Evolutionary conservation across 2,113 vertebrate genomes (phyloP).

Genomic region (Phyllopteryx taeniolatus): DNA sequence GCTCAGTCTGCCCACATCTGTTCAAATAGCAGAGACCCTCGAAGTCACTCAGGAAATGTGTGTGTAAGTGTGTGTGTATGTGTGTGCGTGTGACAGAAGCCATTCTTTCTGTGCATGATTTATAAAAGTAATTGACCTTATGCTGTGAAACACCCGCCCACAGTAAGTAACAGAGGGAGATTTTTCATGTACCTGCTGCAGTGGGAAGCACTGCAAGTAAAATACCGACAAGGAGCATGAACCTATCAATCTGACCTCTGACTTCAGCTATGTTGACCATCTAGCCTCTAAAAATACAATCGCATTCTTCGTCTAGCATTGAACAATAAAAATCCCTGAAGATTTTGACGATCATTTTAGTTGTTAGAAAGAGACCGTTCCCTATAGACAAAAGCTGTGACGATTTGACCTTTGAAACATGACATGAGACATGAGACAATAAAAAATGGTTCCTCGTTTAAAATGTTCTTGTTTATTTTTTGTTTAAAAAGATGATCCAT

Average conservation of each 20-base stretch:
- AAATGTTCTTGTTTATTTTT: too few relatives aligned
- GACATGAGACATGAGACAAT: too few relatives aligned
- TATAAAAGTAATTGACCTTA: constrained; percentile 53
- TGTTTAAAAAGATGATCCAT: too few relatives aligned
- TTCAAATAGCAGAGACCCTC: constrained; percentile 73
- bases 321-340: not conserved
- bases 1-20: constrained; percentile 73
- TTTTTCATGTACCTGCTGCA: constrained; percentile 23
- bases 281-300: not conserved
- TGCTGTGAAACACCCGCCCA: constrained; percentile 27
- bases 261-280: not conserved
- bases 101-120: constrained; percentile 46
- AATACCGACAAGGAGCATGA: not conserved
- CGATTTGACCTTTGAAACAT: too few relatives aligned
- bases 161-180: constrained; percentile 33
- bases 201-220: constrained; percentile 19
- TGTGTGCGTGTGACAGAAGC: constrained; percentile 26
- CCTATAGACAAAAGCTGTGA: too few relatives aligned
- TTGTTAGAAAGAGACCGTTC: not conserved
- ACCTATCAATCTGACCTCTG: not conserved
- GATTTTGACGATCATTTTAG: not conserved
- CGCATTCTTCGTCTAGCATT: not conserved
- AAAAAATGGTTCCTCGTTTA: too few relatives aligned
- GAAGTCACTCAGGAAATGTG: constrained; percentile 66
- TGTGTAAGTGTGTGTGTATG: not conserved